phyloP scores from a whole-genome alignment of 2,797 vertebrate species.

The Anguilla anguilla region DNA sequence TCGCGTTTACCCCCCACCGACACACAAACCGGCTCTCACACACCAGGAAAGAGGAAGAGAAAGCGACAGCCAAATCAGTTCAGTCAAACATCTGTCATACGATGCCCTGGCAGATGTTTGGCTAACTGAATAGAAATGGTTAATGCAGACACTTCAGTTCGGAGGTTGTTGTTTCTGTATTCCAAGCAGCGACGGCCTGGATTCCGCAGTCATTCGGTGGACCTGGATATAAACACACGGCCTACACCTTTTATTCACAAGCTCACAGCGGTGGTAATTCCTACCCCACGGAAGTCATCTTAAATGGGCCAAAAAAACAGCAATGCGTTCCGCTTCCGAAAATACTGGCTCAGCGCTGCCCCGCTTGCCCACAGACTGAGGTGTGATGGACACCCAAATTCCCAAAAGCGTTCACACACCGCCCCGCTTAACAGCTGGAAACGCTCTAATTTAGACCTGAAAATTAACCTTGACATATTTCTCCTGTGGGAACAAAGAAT shows the following conservation, averaged over 20 bases:
- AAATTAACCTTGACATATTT: conserved; percentile 49
- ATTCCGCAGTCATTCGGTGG: background rate
- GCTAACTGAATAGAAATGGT: conserved; percentile 17
- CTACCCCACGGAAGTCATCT: background rate
- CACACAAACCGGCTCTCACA: background rate
- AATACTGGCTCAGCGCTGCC: conserved; percentile 12
- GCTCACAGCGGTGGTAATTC: background rate
- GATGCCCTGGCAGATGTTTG: conserved; percentile 23
- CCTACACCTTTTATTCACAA: background rate
- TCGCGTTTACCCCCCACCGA: background rate
- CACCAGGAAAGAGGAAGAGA: background rate
- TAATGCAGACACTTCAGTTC: background rate
- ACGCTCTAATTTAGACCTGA: conserved; percentile 45
- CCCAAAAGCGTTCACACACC: conserved; percentile 49
- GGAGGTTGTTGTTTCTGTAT: background rate
- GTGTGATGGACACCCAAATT: conserved; percentile 47
- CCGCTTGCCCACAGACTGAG: conserved; percentile 35
- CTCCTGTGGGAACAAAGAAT: conserved; percentile 18
- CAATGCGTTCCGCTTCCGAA: conserved; percentile 6
- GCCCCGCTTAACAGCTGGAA: conserved; percentile 51
- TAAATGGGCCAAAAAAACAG: conserved; percentile 16
- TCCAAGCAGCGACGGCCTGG: background rate
- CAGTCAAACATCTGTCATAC: conserved; percentile 27
- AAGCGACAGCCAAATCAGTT: conserved; percentile 37
- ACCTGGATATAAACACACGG: background rate